phyloP scores from a whole-genome alignment of 2,888 invertebrate genomes.

The Micoletzkya japonica region DNA sequence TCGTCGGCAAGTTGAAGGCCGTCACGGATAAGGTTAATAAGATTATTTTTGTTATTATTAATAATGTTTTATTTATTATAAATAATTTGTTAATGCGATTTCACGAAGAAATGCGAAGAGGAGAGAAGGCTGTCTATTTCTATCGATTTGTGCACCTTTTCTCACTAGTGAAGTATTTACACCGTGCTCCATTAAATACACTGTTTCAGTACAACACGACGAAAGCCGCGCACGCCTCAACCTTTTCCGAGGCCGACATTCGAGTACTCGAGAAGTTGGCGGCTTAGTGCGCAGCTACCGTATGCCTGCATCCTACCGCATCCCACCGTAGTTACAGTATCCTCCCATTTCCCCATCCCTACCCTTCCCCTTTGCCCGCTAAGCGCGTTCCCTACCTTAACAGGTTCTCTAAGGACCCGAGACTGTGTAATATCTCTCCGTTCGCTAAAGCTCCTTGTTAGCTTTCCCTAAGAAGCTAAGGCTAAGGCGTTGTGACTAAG shows the following conservation, averaged over 20 bases:
- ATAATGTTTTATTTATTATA: too few species aligned
- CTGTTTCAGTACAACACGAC: constrained; percentile 8
- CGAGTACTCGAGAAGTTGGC: constrained; percentile 7
- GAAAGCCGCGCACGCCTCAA: constrained; percentile 11
- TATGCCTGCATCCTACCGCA: background rate
- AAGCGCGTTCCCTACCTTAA: too few species aligned
- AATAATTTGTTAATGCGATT: too few species aligned
- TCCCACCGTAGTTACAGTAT: background rate
- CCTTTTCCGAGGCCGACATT: background rate
- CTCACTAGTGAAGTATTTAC: background rate
- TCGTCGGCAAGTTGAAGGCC: constrained; percentile 16
- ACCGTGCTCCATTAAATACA: background rate
- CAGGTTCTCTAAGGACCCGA: too few species aligned
- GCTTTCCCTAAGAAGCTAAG: too few species aligned
- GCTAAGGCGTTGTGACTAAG: too few species aligned
- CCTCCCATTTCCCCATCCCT: background rate
- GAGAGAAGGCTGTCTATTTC: background rate
- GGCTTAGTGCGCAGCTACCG: background rate
- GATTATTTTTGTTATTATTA: background rate
- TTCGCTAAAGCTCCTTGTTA: too few species aligned
- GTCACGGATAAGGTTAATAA: constrained; percentile 12
- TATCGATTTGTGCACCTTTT: background rate
- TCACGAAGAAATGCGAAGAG: too few species aligned
- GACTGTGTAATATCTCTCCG: too few species aligned
- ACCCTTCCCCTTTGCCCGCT: background rate